Base-by-base conservation (phyloP, 1,140 invertebrate species). In the Bombus impatiens region DNA sequence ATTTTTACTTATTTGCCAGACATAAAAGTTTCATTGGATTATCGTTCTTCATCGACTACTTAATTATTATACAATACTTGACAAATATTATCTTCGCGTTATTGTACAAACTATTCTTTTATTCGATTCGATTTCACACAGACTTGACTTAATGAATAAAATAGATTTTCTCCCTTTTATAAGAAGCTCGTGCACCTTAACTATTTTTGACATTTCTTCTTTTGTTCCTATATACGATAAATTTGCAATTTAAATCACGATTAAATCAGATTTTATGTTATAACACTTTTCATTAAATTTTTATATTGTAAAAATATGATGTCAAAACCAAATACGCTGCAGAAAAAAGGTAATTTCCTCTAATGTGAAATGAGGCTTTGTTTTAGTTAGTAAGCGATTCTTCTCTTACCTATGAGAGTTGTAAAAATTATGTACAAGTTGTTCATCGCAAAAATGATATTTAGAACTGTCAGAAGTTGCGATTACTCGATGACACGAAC, bases 401-500 rank as follows among this genome's bases (percentile, higher is more conserved):
- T 12, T 5, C 13, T 0, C 88, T 90, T 90, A 90, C 89, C 89
- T 85, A 87, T 28, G 57, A 87, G 10, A 12, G 40, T 82, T 40
- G n/a, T 12, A 44, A 76, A 13, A 59, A 89, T 81, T 40, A 89
- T 25, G n/a, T 37, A 75, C 15, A 42, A 78, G 37, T 80, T 76
- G 71, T 67, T 77, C 88, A 90, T 90, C 37, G 72, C 47, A 32
- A 70, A 47, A 76, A 47, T 12, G n/a, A 62, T 42, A 84, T 65
- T 65, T 82, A 57, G 42, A 35, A 75, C 79, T 84, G 47, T 80
- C 77, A 80, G 32, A 72, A 57, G 59, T 82, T 67, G 44, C 47
- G 80, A 89, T 82, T 75, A 75, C 77, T 53, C 35, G 67, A 44
- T 89, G 79, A 89, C 83, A 87, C 89, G 86, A 80, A 57, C 86